These are phyloP conservation scores for Nothocercus julius DNA, from an alignment of 2,113 vertebrate species.

Conservation along the genomic window DNA sequence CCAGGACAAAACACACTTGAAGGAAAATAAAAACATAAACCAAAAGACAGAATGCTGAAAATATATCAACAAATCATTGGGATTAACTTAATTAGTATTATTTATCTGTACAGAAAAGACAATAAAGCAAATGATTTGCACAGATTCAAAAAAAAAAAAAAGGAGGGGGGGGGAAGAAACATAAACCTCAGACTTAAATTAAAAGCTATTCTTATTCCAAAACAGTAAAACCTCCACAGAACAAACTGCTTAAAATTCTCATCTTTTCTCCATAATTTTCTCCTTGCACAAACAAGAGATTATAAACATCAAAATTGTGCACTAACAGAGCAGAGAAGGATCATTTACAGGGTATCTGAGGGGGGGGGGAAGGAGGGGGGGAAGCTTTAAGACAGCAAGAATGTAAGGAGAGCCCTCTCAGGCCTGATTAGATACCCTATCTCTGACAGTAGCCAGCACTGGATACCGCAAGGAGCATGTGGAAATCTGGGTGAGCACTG, in stretches of 20 bases:
- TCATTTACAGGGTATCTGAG: neutral
- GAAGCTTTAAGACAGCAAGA: neutral
- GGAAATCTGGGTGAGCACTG: neutral
- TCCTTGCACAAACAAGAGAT: neutral
- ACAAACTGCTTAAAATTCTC: neutral
- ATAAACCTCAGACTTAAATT: no score
- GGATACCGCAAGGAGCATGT: neutral
- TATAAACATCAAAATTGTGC: neutral
- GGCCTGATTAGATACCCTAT: neutral
- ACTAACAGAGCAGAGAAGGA: neutral
- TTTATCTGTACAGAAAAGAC: neutral
- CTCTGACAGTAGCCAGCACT: neutral
- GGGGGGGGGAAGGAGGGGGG: neutral
- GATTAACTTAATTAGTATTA: neutral
- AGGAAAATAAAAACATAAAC: neutral
- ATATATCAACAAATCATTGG: neutral
- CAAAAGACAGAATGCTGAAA: neutral
- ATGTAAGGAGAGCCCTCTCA: neutral
- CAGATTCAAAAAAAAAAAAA: no score
- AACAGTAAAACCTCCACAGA: neutral
- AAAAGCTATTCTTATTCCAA: neutral
- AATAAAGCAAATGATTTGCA: neutral
- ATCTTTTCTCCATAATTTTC: neutral
- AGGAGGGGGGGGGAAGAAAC: no score
- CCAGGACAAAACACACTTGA: neutral